Base-by-base conservation (phyloP, 2,888 invertebrate species). In the Agonopterix arenella region DNA sequence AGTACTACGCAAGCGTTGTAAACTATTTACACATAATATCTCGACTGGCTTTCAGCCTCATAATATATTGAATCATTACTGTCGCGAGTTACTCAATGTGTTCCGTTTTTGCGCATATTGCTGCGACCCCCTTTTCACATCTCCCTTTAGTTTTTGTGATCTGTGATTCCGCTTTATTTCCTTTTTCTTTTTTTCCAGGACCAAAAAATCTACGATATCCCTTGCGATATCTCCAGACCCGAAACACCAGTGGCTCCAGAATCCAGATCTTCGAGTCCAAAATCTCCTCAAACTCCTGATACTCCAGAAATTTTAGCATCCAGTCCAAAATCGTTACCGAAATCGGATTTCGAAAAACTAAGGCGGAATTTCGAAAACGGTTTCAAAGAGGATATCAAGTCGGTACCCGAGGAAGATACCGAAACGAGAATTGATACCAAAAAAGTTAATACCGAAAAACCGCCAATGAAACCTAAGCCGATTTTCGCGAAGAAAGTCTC, bases 161-260 rank as follows among this genome's bases (percentile, higher is more conserved):
- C n/a, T n/a, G n/a, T n/a, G n/a, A 2, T 18, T 18, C 3, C 3
- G 28, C 5, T n/a, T 10, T 9, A n/a, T 10, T 13, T 40, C 16
- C 18, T 10, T 48, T 41, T 52, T 54, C 44, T 52, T 46, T 56
- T 51, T 16, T 82, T 77, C 1, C 80, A 89, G 86, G 77, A 81
- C 36, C 59, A 69, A 43, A 74, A 72, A 48, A 80, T 88, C 49
- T 89, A 89, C 74, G 88, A 88, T 56, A 69, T 76, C 0, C 86
- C 86, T 0, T 77, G 69, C 54, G 79, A 79, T 11, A 43, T 55
- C 0, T 62, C 71, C 0, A 57, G 73, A 0, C 63, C 73, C 0
- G 51, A 62, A 0, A 70, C 77, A 0, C 75, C 79, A 0, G 73
- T 73, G 47, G 40, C 40, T 40, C 9, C 40, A 40, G 28, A 37